Evolutionary conservation across 1,140 invertebrate genomes (phyloP).

Genomic region (Zaprionus camerounensis): DNA sequence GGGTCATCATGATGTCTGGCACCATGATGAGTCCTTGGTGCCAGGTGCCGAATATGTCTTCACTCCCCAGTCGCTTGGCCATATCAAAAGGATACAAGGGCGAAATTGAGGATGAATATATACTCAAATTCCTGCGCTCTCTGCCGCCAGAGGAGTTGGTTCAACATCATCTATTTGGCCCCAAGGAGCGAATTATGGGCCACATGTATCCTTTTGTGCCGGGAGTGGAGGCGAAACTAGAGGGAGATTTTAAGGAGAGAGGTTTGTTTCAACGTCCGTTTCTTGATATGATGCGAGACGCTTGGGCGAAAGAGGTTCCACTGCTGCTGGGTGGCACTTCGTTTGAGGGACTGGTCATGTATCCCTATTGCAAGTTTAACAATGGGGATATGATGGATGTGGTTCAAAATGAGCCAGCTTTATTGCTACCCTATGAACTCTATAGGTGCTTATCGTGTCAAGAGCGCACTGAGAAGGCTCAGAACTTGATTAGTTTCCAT

Average conservation of each 20-base stretch:
- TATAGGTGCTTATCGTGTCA: slow-evolving; percentile 23
- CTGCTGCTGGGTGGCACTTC: slow-evolving; percentile 81
- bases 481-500: slow-evolving; percentile 40
- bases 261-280: slow-evolving; percentile 45
- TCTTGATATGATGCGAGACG: slow-evolving; percentile 59
- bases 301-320: slow-evolving; percentile 78
- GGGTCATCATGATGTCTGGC: slow-evolving; percentile 87
- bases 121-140: slow-evolving; percentile 84
- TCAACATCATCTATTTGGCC: slow-evolving; percentile 44
- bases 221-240: slow-evolving; percentile 55
- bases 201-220: slow-evolving; percentile 68
- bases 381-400: slow-evolving; percentile 54
- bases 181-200: slow-evolving; percentile 44
- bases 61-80: slow-evolving; percentile 51
- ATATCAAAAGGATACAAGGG: slow-evolving; percentile 56
- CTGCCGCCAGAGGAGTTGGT: slow-evolving; percentile 86
- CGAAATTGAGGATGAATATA: slow-evolving; percentile 57
- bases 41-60: slow-evolving; percentile 14
- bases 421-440: slow-evolving; percentile 59
- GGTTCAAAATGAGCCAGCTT: slow-evolving; percentile 42
- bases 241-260: slow-evolving; percentile 10
- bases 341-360: slow-evolving; percentile 73
- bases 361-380: slow-evolving; percentile 43
- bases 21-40: slow-evolving; percentile 84
- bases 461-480: slow-evolving; percentile 8